Percentiles rank a stretch among this genome's conserved stretches.
Evolutionary conservation across 2,888 invertebrate genomes (phyloP).

Genomic region (Catocala fraxini): DNA sequence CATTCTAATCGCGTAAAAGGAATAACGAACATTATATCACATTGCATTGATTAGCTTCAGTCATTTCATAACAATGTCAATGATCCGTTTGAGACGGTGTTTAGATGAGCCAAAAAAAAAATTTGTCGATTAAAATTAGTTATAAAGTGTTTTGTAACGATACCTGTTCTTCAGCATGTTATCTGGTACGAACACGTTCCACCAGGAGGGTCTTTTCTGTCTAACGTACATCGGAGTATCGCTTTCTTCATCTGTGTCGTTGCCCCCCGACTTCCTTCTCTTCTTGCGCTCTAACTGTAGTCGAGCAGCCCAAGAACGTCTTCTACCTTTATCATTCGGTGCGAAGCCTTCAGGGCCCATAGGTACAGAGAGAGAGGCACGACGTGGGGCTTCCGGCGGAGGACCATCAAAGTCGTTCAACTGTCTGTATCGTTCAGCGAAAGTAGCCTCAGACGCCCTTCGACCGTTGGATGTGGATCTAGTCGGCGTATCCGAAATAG

Average conservation of each 20-base stretch:
- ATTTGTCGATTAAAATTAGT: conserved; percentile 20
- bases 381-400: conserved; percentile 77
- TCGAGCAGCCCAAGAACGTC: conserved; percentile 89
- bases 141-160: conserved; percentile 19
- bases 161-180: conserved; percentile 91
- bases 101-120: conserved; percentile 7
- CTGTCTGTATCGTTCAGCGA: conserved; percentile 81
- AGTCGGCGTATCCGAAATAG: conserved; percentile 61
- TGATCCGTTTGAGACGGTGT: conserved; percentile 20
- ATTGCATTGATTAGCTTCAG: conserved; percentile 55
- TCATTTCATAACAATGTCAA: conserved; percentile 29
- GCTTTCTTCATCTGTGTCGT: conserved; percentile 79
- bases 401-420: conserved; percentile 79
- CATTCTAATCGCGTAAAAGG: conserved; percentile 71
- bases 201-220: conserved; percentile 95
- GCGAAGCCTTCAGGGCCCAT: conserved; percentile 70
- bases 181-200: conserved; percentile 95
- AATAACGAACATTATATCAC: conserved; percentile 55
- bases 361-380: conserved; percentile 80
- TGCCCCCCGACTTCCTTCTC: conserved; percentile 85
- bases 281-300: conserved; percentile 85
- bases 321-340: conserved; percentile 84
- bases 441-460: conserved; percentile 81
- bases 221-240: conserved; percentile 83
- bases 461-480: conserved; percentile 74